Conservation (phyloP, 2,888 invertebrate genomes). For the Apodemia hepburni region DNA sequence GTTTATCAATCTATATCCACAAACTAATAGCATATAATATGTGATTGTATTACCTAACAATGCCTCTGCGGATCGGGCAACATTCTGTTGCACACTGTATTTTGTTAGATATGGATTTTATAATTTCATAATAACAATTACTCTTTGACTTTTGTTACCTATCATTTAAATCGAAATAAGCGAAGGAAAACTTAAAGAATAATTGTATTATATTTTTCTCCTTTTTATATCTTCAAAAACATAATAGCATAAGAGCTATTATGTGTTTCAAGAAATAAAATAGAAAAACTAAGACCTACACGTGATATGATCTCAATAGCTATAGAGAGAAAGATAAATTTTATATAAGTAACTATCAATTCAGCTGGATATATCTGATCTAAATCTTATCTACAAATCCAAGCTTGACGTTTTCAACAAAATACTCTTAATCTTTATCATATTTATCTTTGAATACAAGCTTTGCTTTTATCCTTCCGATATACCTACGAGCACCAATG, state of each 20-base stretch:
- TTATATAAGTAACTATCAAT: neutral
- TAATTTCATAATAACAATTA: no score
- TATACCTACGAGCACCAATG: slow-evolving; percentile 10
- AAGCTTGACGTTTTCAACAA: neutral
- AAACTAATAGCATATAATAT: no score
- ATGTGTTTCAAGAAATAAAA: no score
- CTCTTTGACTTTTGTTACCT: neutral
- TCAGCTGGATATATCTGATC: neutral
- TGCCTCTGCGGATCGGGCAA: no score
- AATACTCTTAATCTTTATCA: neutral
- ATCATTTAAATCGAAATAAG: no score
- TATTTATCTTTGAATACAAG: slow-evolving; percentile 7
- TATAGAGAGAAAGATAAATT: neutral
- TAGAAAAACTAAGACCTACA: neutral
- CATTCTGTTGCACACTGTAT: no score
- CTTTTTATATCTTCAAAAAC: no score
- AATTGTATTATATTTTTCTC: neutral
- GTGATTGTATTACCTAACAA: no score
- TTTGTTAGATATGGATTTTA: no score
- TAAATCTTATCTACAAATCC: slow-evolving; percentile 8
- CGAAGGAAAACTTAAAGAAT: no score
- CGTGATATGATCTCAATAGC: neutral
- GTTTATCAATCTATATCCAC: no score
- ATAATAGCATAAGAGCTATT: no score
- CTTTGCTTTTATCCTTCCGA: slow-evolving; percentile 6